These are phyloP conservation scores for Napeogenes inachia DNA, from an alignment of 2,888 invertebrate genomes.

Conservation along the genomic window DNA sequence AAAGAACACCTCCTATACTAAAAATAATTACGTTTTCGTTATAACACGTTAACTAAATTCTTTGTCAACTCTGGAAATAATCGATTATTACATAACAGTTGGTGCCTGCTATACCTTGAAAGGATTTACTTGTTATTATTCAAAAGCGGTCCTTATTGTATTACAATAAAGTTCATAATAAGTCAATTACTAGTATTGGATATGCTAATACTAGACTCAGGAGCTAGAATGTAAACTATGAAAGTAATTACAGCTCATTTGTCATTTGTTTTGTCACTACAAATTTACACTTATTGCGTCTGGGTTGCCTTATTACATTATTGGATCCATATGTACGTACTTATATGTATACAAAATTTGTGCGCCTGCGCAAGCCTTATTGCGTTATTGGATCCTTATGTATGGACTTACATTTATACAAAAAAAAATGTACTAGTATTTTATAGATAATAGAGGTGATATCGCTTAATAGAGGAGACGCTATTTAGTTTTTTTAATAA, in stretches of 20 bases:
- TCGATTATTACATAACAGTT: conserved; percentile 22
- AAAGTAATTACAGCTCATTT: conserved; percentile 39
- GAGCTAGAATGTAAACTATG: conserved; percentile 29
- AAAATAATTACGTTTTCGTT: no score
- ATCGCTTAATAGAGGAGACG: no score
- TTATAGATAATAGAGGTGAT: no score
- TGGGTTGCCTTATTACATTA: not conserved
- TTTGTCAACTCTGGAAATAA: conserved; percentile 19
- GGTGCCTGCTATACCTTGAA: conserved; percentile 12
- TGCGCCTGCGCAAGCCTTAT: not conserved
- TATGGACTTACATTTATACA: no score
- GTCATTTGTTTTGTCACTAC: conserved; percentile 29
- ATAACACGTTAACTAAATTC: not conserved
- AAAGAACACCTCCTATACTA: no score
- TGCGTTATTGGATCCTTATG: not conserved
- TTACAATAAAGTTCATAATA: conserved; percentile 9
- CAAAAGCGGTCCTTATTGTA: conserved; percentile 8
- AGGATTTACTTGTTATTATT: not conserved
- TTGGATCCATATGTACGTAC: not conserved
- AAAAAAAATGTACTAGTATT: no score
- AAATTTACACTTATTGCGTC: not conserved
- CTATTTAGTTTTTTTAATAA: no score
- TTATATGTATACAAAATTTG: no score
- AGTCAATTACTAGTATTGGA: conserved; percentile 1
- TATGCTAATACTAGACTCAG: conserved; percentile 25